Evolutionary conservation across 2,113 vertebrate species (phyloP).

Genomic region (Bufo gargarizans): DNA sequence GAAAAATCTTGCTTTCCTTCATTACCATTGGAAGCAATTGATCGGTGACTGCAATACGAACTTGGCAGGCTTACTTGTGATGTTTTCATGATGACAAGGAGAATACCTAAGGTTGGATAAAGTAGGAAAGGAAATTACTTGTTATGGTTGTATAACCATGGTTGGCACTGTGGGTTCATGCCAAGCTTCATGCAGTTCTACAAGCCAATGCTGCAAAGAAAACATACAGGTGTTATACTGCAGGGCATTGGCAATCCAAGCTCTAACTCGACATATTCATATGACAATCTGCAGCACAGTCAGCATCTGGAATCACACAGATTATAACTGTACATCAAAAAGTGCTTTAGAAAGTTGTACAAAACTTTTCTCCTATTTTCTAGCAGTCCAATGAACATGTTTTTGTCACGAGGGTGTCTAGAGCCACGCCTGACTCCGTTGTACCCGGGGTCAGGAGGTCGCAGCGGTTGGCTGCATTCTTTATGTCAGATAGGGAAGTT

Average conservation of each 20-base stretch:
- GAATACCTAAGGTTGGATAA: conserved; percentile 20
- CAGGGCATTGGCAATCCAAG: conserved; percentile 47
- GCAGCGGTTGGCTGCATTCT: no score
- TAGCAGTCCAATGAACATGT: background rate
- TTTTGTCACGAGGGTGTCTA: no score
- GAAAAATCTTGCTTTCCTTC: conserved; percentile 53
- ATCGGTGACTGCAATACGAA: conserved; percentile 44
- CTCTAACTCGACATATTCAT: conserved; percentile 29
- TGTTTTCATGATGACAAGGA: conserved; percentile 33
- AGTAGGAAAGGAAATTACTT: conserved; percentile 46
- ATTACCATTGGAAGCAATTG: conserved; percentile 55
- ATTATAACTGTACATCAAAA: conserved; percentile 3
- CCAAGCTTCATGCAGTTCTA: conserved; percentile 36
- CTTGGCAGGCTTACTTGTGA: conserved; percentile 48
- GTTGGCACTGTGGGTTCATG: conserved; percentile 40
- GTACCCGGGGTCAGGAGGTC: no score
- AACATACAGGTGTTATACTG: conserved; percentile 55
- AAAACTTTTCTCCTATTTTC: conserved; percentile 10
- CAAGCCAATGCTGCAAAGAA: conserved; percentile 42
- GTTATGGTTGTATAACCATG: conserved; percentile 24
- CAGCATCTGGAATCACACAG: conserved; percentile 10
- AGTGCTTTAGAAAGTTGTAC: conserved; percentile 21
- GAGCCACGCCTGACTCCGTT: no score
- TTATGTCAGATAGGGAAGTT: no score
- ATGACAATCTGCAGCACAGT: conserved; percentile 44